These are phyloP conservation scores for Tinamus guttatus DNA, from an alignment of 2,113 vertebrate species.

Conservation along the genomic window DNA sequence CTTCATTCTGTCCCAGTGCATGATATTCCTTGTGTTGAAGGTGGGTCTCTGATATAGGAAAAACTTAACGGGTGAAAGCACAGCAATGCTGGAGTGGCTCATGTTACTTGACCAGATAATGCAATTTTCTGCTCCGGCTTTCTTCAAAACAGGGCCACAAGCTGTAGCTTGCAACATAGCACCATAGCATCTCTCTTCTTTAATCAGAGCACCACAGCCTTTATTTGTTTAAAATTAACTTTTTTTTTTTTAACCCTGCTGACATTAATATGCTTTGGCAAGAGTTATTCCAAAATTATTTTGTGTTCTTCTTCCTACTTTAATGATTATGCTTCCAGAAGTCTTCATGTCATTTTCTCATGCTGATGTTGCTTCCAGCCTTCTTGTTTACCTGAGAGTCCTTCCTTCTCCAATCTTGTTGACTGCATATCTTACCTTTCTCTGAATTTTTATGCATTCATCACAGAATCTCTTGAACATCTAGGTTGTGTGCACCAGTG, in stretches of 20 bases:
- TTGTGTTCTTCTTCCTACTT: not conserved
- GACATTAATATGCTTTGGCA: not conserved
- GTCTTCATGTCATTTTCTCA: not conserved
- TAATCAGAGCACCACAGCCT: not conserved
- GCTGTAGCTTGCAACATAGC: too few relatives aligned
- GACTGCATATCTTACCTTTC: not conserved
- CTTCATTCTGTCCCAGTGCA: too few relatives aligned
- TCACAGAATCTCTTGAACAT: not conserved
- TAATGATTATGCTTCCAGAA: not conserved
- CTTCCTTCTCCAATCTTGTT: not conserved
- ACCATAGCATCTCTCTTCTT: not conserved
- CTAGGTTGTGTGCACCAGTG: fast-evolving
- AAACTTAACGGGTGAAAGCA: too few relatives aligned
- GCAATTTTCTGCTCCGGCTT: too few relatives aligned
- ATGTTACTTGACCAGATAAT: too few relatives aligned
- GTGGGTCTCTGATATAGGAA: too few relatives aligned
- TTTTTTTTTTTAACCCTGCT: not conserved
- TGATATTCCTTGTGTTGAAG: too few relatives aligned
- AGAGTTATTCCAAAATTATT: not conserved
- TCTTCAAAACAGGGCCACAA: too few relatives aligned
- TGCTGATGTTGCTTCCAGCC: not conserved
- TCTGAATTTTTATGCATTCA: not conserved
- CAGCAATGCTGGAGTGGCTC: too few relatives aligned
- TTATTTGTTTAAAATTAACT: not conserved
- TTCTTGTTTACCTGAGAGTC: not conserved